Evolutionary conservation across 2,113 vertebrate species (phyloP).

Genomic region (Patagioenas fasciata): DNA sequence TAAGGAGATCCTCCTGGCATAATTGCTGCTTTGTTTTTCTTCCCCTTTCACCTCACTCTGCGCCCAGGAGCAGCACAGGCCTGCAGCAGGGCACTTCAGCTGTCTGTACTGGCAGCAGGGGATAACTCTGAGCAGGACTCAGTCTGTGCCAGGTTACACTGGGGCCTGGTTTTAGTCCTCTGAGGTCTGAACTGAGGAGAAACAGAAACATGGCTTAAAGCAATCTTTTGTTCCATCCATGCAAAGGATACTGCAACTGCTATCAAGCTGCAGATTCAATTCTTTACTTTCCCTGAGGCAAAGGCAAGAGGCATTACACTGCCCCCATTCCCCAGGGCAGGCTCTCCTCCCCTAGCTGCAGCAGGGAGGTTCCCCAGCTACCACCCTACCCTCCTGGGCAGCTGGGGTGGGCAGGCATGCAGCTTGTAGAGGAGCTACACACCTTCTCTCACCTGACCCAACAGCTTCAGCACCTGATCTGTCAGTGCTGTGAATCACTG

Average conservation of each 20-base stretch:
- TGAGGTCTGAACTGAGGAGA: not conserved
- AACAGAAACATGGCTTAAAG: not conserved
- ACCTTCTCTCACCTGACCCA: not conserved
- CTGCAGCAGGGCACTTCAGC: not conserved
- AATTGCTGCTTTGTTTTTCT: not conserved
- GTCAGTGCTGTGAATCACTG: not conserved
- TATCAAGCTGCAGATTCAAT: not conserved
- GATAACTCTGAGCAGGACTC: not conserved
- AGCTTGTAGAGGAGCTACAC: not conserved
- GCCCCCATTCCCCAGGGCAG: not conserved
- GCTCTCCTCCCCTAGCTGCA: not conserved
- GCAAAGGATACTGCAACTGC: not conserved
- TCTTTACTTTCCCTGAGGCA: not conserved
- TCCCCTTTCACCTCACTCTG: not conserved
- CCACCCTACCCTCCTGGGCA: not conserved
- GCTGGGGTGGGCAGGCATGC: not conserved
- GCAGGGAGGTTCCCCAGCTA: fast-evolving
- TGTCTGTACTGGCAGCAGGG: not conserved
- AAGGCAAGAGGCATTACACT: not conserved
- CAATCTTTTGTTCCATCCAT: not conserved
- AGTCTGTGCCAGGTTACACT: not conserved
- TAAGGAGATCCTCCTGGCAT: not conserved
- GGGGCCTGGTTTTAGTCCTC: not conserved
- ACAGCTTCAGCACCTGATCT: not conserved
- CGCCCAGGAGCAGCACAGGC: not conserved